Evolutionary conservation across 2,888 invertebrate genomes (phyloP).

Genomic region (Notodonta ziczac): DNA sequence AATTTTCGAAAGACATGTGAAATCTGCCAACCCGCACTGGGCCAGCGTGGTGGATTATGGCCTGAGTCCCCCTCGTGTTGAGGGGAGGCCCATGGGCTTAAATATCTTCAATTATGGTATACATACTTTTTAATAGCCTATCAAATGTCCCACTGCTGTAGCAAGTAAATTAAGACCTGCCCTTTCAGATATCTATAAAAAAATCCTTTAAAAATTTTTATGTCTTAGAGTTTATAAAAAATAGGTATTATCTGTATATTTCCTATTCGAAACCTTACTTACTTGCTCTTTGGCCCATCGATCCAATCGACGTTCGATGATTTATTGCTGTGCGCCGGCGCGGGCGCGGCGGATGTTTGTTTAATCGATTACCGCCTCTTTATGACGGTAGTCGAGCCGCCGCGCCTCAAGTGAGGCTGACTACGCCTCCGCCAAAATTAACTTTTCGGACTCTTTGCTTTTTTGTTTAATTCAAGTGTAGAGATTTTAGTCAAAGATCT

Average conservation of each 20-base stretch:
- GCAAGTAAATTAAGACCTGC: no score
- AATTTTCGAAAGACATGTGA: no score
- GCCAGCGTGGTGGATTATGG: no score
- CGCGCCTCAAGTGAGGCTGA: slow-evolving; percentile 43
- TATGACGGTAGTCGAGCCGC: slow-evolving; percentile 62
- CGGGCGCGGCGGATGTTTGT: slow-evolving; percentile 76
- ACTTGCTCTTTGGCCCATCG: slow-evolving; percentile 43
- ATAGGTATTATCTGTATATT: background rate
- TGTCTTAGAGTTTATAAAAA: background rate
- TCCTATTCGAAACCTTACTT: slow-evolving; percentile 18
- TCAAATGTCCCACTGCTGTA: no score
- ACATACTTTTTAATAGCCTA: no score
- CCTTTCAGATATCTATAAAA: no score
- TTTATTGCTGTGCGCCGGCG: slow-evolving; percentile 64
- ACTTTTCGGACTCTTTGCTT: slow-evolving; percentile 25
- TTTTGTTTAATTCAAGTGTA: slow-evolving; percentile 3
- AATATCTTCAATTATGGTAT: no score
- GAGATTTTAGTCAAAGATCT: slow-evolving; percentile 8
- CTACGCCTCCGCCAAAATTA: slow-evolving; percentile 54
- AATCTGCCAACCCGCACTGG: no score
- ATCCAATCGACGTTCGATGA: slow-evolving; percentile 73
- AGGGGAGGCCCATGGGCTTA: no score
- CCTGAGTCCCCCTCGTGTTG: no score
- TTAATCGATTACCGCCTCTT: slow-evolving; percentile 75
- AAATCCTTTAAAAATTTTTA: no score